Evolutionary conservation across 2,888 invertebrate genomes (phyloP), one percentile per base, ranked within the genome.

Genomic region (Cephus pygmeus): DNA sequence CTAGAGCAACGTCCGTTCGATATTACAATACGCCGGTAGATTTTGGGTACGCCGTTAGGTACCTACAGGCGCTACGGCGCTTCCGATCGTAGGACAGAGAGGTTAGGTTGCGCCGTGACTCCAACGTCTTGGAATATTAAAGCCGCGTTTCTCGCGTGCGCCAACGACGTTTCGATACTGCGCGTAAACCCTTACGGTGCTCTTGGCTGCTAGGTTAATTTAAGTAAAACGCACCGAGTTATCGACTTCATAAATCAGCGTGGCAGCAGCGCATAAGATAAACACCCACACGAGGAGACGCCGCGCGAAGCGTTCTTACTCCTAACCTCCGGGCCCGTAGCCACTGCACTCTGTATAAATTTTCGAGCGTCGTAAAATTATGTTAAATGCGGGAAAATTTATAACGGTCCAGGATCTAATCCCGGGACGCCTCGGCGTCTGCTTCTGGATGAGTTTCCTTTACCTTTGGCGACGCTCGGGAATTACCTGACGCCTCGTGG

Each of bases 211-310:
- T 56, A 56, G 56, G 34, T 71, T 71, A 12, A 71, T 71, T 33
- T 71, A 71, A 71, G 33, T 71, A 71, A 71, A 31, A 34, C 71
- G 71, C 34, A 34, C 33, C 31, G 71, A 71, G 71, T 71, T 71
- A 71, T 71, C 71, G 71, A 71, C 71, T 56, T 71, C 71, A 31
- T 71, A 71, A 71, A 71, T 71, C 71, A 71, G 34, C 71, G 71
- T 33, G 71, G 71, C 71, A 71, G 34, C 12, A 71, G 71, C 71
- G 71, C 71, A 33, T 23, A 34, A 31, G 71, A 71, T 71, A 34
- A 34, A 71, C 71, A 71, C 71, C 71, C 71, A 71, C 71, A 71
- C 71, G 71, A 30, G 31, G 23, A 56, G 56, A 56, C 56, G 56
- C 71, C 12, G 30, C 11, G 71, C 71, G 56, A 15, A 9, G 34